phyloP scores from a whole-genome alignment of 2,797 vertebrate species.

The Phyllotis vaccarum region DNA sequence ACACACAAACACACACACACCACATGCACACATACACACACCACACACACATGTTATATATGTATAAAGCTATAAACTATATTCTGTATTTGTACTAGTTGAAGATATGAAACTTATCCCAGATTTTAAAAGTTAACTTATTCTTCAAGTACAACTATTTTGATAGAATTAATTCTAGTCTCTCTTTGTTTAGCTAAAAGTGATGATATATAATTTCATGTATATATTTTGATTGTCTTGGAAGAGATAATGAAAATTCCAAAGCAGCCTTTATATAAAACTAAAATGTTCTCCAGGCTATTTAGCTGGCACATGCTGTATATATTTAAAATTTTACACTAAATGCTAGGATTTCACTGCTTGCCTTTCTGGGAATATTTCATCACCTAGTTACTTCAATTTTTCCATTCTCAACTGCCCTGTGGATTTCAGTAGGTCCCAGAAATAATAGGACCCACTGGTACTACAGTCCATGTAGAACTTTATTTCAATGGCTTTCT shows the following conservation, averaged over 20 bases:
- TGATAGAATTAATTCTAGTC: neutral
- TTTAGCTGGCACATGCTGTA: neutral
- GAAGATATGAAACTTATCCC: neutral
- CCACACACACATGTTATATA: neutral
- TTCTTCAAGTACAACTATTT: slow-evolving; percentile 8
- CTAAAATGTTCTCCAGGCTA: neutral
- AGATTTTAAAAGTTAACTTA: neutral
- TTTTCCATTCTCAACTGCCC: rapidly evolving
- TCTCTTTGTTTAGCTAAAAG: neutral
- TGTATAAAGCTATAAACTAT: neutral
- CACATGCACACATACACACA: too few species aligned
- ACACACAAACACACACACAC: too few species aligned
- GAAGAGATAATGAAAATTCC: neutral
- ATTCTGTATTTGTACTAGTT: neutral
- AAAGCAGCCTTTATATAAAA: neutral
- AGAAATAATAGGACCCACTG: neutral
- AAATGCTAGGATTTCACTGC: neutral
- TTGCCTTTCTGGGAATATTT: neutral
- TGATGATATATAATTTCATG: neutral
- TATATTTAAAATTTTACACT: neutral
- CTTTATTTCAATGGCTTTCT: neutral
- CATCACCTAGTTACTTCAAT: neutral
- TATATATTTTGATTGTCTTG: neutral
- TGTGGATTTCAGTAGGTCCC: neutral
- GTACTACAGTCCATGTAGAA: neutral